These are phyloP conservation scores for Megaceryle alcyon DNA, from an alignment of 2,797 vertebrate species.

Conservation along the genomic window DNA sequence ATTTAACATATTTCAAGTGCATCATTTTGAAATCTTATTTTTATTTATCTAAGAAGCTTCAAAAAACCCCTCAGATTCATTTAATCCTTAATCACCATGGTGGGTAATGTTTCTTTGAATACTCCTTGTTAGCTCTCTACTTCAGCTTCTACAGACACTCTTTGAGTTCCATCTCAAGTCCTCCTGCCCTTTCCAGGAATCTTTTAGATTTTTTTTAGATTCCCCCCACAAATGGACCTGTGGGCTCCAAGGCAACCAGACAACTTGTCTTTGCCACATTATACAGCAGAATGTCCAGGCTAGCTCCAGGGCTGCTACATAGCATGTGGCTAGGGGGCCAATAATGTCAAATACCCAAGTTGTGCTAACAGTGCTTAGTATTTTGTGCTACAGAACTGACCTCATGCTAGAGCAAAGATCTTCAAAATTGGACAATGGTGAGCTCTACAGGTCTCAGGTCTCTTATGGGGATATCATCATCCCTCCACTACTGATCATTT, in stretches of 20 bases:
- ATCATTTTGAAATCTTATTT: background rate
- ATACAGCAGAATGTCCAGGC: background rate
- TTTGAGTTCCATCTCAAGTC: background rate
- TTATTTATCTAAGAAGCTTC: background rate
- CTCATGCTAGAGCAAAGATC: background rate
- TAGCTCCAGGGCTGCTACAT: background rate
- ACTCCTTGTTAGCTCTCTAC: background rate
- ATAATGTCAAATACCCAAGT: rapidly evolving
- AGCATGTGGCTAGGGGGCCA: background rate
- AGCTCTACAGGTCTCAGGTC: background rate
- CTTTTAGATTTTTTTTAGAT: background rate
- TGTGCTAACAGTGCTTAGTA: rapidly evolving
- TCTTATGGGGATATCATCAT: background rate
- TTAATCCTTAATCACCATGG: background rate
- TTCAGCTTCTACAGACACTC: background rate
- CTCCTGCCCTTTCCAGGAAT: background rate
- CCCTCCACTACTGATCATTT: background rate
- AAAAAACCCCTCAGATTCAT: background rate
- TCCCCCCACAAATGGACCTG: background rate
- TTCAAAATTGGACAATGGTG: background rate
- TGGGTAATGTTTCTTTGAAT: background rate
- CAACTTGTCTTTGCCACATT: background rate
- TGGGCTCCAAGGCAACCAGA: slow-evolving; percentile 12
- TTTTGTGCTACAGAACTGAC: background rate
- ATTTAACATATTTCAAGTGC: background rate